A percentile compares a stretch with the other conserved stretches of the same genome.
Evolutionary conservation across 1,140 invertebrate genomes (phyloP).

Genomic region (Drosophila bipectinata): DNA sequence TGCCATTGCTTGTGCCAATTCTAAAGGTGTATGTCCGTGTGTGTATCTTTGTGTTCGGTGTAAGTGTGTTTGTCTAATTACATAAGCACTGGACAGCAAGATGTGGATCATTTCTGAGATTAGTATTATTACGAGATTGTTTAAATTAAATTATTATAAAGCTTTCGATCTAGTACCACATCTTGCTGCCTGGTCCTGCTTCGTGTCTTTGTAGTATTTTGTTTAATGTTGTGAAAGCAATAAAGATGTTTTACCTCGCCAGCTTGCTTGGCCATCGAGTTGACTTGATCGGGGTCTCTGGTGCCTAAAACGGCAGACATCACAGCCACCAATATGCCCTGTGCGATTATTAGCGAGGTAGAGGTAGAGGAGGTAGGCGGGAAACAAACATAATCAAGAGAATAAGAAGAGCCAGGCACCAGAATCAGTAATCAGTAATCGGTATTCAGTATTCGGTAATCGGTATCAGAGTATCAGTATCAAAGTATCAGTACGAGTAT

Average conservation of each 20-base stretch:
- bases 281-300: constrained; percentile 94
- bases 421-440: constrained; percentile 47
- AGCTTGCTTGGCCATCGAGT: constrained; percentile 95
- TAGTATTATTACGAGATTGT: too few relatives aligned
- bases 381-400: constrained; percentile 51
- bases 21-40: constrained; percentile 34
- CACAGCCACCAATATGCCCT: constrained; percentile 95
- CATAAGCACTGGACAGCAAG: constrained; percentile 64
- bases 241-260: constrained; percentile 90
- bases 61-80: constrained; percentile 53
- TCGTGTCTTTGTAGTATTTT: background rate
- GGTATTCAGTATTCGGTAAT: constrained; percentile 38
- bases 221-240: constrained; percentile 40
- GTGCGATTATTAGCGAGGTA: constrained; percentile 70
- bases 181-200: constrained; percentile 55
- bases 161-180: background rate
- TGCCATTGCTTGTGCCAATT: constrained; percentile 71
- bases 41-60: constrained; percentile 27
- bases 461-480: constrained; percentile 34
- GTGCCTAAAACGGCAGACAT: constrained; percentile 94
- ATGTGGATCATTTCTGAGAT: constrained; percentile 1
- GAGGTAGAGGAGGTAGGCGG: constrained; percentile 65
- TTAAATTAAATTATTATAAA: too few relatives aligned
- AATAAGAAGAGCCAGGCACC: constrained; percentile 59
- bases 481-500: constrained; percentile 5